Evolutionary conservation across 2,113 vertebrate genomes (phyloP).

Genomic region (Gulo gulo): DNA sequence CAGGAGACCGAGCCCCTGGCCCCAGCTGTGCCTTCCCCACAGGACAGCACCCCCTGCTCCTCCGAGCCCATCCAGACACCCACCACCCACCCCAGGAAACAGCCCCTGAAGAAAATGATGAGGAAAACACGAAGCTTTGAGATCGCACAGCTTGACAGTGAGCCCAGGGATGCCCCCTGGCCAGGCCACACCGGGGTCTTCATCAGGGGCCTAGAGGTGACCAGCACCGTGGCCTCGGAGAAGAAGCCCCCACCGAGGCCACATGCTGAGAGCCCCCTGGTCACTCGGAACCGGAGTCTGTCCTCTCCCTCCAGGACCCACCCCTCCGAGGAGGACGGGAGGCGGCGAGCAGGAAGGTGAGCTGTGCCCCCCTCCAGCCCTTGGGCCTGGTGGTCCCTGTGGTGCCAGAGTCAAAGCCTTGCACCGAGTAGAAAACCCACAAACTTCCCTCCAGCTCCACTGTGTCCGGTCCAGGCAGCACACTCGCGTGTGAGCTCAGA

Average conservation of each 20-base stretch:
- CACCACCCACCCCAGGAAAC: constrained; percentile 81
- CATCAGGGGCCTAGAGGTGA: constrained; percentile 88
- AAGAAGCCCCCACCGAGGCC: constrained; percentile 81
- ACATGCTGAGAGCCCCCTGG: constrained; percentile 76
- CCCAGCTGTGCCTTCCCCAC: constrained; percentile 73
- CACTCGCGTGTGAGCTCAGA: background rate
- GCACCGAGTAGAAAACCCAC: background rate
- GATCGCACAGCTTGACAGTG: constrained; percentile 55
- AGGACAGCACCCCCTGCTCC: constrained; percentile 84
- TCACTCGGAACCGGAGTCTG: constrained; percentile 84
- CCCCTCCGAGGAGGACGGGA: constrained; percentile 78
- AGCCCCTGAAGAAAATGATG: constrained; percentile 89
- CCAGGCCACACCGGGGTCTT: constrained; percentile 85
- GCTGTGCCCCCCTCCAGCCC: background rate
- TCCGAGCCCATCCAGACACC: constrained; percentile 82
- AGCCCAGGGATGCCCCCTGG: constrained; percentile 72
- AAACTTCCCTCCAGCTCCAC: background rate
- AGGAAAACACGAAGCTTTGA: constrained; percentile 87
- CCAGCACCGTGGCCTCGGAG: constrained; percentile 82
- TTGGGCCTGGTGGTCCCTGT: background rate
- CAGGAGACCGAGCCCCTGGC: constrained; percentile 73
- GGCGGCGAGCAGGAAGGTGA: constrained; percentile 82
- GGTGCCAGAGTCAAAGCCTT: background rate
- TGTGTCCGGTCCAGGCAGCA: background rate
- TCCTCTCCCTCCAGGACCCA: constrained; percentile 81